Base-by-base conservation (phyloP, 2,113 vertebrate genomes). In the Pampusana beccarii region DNA sequence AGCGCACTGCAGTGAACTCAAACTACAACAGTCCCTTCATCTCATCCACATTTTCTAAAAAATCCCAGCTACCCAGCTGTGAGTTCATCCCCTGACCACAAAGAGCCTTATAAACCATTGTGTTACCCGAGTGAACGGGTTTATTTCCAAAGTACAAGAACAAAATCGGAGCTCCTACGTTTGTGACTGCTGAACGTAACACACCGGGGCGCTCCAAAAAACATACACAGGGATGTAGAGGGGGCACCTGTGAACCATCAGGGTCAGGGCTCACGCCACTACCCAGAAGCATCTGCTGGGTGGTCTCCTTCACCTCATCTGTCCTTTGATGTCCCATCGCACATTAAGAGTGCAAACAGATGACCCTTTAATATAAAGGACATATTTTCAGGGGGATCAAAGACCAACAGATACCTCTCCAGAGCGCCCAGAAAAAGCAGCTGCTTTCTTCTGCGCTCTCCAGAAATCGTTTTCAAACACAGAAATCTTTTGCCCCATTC, bases 221-320 rank as follows among this genome's bases (percentile, higher is more conserved):
- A 74, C 0, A 0, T 3, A 19, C 36, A 31, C 4, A 19, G 28
- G 36, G 65, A 21, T 16, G 6, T 0, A 4, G 29, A 70, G 46
- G 13, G 13, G 48, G 36, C 26, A 50, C 5, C 70, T 31, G 28
- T 9, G 72, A 80, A 36, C 48, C 6, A 16, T 11, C 18, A 18
- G 14, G 34, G 33, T 24, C n/a, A 44, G 54, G 48, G 53, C 80
- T 74, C 56, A 67, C 44, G n/a, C 28, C 15, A 16, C 34, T 13
- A 23, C 42, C 23, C 26, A 14, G 24, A 50, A 65, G 62, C 36
- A 33, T 33, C 36, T 70, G 62, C 77, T 23, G 26, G 10, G 18
- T 24, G 44, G 15, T 44, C 53, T 82, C 42, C 3, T 46, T 80
- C 69, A 58, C 38, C 33, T 51, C 4, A 60, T 20, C 17, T 34